These are phyloP conservation scores for Meloidogyne exigua DNA, from an alignment of 1,140 invertebrate genomes.

Conservation along the genomic window DNA sequence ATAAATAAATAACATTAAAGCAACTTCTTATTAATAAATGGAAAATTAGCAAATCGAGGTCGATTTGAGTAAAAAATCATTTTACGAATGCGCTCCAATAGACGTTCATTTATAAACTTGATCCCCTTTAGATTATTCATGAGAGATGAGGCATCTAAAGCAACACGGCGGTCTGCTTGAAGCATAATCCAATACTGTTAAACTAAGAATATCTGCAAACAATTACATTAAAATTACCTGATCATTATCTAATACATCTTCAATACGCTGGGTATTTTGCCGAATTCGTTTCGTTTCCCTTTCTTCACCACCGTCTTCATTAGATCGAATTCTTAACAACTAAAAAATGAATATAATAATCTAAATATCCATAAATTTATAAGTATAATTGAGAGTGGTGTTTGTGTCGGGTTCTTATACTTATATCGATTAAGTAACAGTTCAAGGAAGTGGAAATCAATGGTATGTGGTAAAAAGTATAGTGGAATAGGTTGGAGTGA, in stretches of 20 bases:
- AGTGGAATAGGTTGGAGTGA: too few species aligned
- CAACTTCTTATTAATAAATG: neutral
- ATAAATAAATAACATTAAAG: neutral
- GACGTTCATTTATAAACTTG: neutral
- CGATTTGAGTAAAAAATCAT: neutral
- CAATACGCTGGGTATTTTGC: neutral
- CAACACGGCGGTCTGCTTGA: neutral
- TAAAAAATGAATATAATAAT: neutral
- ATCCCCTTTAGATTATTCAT: neutral
- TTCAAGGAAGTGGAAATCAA: too few species aligned
- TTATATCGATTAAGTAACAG: too few species aligned
- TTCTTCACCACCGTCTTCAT: slow-evolving; percentile 6
- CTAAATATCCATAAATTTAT: too few species aligned
- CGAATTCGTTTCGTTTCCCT: neutral
- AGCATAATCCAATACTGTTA: neutral
- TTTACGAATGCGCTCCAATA: neutral
- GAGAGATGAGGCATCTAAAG: neutral
- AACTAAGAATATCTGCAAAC: neutral
- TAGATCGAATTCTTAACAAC: slow-evolving; percentile 6
- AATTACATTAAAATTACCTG: neutral
- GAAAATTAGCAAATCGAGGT: neutral
- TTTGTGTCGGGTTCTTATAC: neutral
- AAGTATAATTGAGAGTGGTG: neutral
- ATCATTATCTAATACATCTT: neutral
- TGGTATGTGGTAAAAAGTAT: too few species aligned